Evolutionary conservation across 2,888 invertebrate species (phyloP).

Genomic region (Pollenia amentaria): DNA sequence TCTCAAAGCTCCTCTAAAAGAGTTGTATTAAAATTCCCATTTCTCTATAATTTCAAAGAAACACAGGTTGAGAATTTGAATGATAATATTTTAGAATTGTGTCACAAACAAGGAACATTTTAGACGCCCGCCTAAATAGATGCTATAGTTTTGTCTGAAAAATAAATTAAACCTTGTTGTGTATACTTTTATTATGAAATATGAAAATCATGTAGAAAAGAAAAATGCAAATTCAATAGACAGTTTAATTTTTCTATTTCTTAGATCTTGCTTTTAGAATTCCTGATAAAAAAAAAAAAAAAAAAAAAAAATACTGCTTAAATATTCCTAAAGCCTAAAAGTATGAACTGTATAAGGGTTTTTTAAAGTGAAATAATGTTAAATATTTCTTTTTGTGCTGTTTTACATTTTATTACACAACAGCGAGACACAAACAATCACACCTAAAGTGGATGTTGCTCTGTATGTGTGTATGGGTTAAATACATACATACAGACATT

Average conservation of each 20-base stretch:
- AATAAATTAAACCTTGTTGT: background rate
- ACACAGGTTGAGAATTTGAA: background rate
- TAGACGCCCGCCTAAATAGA: slow-evolving; percentile 5
- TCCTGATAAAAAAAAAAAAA: background rate
- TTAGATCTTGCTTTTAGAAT: slow-evolving; percentile 18
- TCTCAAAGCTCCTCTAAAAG: no score
- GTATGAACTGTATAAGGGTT: slow-evolving; percentile 12
- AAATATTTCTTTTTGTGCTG: slow-evolving; percentile 51
- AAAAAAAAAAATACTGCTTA: slow-evolving; percentile 22
- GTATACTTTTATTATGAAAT: background rate
- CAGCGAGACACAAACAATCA: background rate
- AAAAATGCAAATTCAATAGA: slow-evolving; percentile 43
- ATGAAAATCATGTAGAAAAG: slow-evolving; percentile 8
- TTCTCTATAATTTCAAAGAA: no score
- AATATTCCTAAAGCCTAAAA: slow-evolving; percentile 48
- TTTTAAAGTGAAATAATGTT: slow-evolving; percentile 33
- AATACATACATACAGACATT: background rate
- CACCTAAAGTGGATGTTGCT: background rate
- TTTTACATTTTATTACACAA: slow-evolving; percentile 51
- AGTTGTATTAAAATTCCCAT: no score
- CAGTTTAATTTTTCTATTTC: background rate
- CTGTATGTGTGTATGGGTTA: slow-evolving; percentile 14
- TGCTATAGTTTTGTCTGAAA: slow-evolving; percentile 5
- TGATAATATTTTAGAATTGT: slow-evolving; percentile 23
- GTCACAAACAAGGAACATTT: background rate